Evolutionary conservation across 2,113 vertebrate genomes (phyloP), one percentile per base, ranked within the genome.

Genomic region (Malurus cyaneus): DNA sequence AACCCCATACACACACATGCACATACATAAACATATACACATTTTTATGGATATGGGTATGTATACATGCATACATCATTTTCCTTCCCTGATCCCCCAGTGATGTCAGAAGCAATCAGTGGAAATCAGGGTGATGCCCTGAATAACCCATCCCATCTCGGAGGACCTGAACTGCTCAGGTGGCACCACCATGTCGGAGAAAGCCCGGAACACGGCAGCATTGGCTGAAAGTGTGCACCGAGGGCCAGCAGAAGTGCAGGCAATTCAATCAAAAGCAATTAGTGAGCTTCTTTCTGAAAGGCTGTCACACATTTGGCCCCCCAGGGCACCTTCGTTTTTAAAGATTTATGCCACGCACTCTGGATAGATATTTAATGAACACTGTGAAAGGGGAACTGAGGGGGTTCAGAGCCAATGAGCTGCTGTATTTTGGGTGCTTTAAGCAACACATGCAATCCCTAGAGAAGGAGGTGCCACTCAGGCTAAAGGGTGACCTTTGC

Each of bases 141-240:
- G 44, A 90, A 70, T 44, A 79, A 17, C 16, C 44, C 7, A 3
- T 11, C 16, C 16, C 36, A 34, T 47, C 71, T 46, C 74, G 56
- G 71, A 77, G 44, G 66, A 50, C 36, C 10, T 2, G 39, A 62
- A 17, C 20, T 56, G 44, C 70, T 71, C 79, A 59, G 73, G 47
- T 81, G 61, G 79, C 49, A 64, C 8, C 26, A 34, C 16, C 34
- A 24, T 0, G 0, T 6, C 0, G 0, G 15, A 32, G 61, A 46
- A 25, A 74, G 39, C 18, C 23, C 0, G 0, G 18, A 26, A 9
- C 14, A 15, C 16, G 1, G 2, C 49, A 7, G 12, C 1, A 1
- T 49, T 7, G 34, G 50, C 70, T 60, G 61, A 86, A 60, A 57
- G 46, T 36, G 1, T 0, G 4, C 7, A 56, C 87, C 10, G 8